These are phyloP conservation scores for Trissoscelio sp. DNA, from an alignment of 2,888 invertebrate species.

Conservation along the genomic window DNA sequence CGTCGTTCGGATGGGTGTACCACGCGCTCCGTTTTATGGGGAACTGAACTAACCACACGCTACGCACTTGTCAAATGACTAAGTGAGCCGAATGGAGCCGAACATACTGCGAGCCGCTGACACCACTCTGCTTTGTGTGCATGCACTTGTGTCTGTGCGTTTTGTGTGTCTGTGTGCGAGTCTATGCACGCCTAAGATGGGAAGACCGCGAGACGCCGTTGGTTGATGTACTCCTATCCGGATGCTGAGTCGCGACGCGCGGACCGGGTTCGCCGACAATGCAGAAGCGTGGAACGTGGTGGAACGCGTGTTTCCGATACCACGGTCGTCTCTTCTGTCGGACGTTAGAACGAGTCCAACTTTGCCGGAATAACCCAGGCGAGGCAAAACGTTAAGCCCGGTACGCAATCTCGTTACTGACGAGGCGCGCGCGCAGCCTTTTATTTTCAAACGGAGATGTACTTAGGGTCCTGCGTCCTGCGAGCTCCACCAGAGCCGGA, in stretches of 20 bases:
- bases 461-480: slow-evolving; percentile 33
- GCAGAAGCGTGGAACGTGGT: background rate
- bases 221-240: slow-evolving; percentile 32
- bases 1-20: slow-evolving; percentile 48
- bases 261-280: slow-evolving; percentile 30
- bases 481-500: background rate
- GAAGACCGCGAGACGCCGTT: slow-evolving; percentile 14
- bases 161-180: slow-evolving; percentile 18
- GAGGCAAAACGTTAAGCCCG: slow-evolving; percentile 66
- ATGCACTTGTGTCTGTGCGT: slow-evolving; percentile 1
- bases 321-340: slow-evolving; percentile 21
- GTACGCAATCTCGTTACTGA: slow-evolving; percentile 57
- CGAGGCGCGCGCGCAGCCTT: slow-evolving; percentile 65
- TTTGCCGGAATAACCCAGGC: slow-evolving; percentile 62
- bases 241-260: slow-evolving; percentile 36
- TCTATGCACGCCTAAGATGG: slow-evolving; percentile 35
- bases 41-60: slow-evolving; percentile 49
- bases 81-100: slow-evolving; percentile 44
- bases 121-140: slow-evolving; percentile 35
- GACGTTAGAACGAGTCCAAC: slow-evolving; percentile 47
- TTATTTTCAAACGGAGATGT: slow-evolving; percentile 49
- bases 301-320: background rate
- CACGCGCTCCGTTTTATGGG: slow-evolving; percentile 17
- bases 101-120: slow-evolving; percentile 52
- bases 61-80: slow-evolving; percentile 65